Base-by-base conservation (phyloP, 2,797 vertebrate genomes). In the Mormyrus hasselquistii region DNA sequence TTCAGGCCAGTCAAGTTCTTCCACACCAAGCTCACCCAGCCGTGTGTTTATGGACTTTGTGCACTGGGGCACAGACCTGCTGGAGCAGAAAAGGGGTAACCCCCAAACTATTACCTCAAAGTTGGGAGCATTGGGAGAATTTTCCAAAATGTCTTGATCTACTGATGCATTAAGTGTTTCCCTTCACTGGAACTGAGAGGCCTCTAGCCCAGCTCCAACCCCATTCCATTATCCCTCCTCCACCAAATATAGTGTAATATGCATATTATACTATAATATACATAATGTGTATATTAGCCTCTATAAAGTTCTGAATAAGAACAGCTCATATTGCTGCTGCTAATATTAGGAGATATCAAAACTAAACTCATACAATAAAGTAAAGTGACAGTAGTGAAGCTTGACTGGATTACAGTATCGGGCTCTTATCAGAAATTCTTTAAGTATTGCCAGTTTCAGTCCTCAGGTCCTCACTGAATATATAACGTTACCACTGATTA, bases 401-500 rank as follows among this genome's bases (percentile, higher is more conserved):
- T 38, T 38, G 22, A 16, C 16, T 86, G 7, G 12, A 8, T 83
- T 83, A 83, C 73, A 79, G 38, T 44, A 79, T 44, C 3, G 4
- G 19, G 62, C 25, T 22, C 44, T 83, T 83, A 4, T 47, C 82
- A 10, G 34, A n/a, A 41, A 38, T 41, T 44, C 12, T 86, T 69
- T 69, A 34, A 65, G 29, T n/a, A 65, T 85, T 53, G 57, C 44
- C 57, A 38, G 16, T 69, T 49, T 86, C 44, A 89, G 41, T 8
- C 8, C 29, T 50, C 44, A 84, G 19, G 69, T 69, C 7, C 55
- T 73, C 88, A 29, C 41, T 19, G 38, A 88, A n/a, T n/a, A 50
- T 84, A 86, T 89, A 87, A 86, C 91, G 90, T 50, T 69, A 83
- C 29, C 88, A 88, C 91, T 91, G 92, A 93, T 91, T 89, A 91